Evolutionary conservation across 2,797 vertebrate species (phyloP), one percentile per base, ranked within the genome.

Genomic region (Hirundo rustica): DNA sequence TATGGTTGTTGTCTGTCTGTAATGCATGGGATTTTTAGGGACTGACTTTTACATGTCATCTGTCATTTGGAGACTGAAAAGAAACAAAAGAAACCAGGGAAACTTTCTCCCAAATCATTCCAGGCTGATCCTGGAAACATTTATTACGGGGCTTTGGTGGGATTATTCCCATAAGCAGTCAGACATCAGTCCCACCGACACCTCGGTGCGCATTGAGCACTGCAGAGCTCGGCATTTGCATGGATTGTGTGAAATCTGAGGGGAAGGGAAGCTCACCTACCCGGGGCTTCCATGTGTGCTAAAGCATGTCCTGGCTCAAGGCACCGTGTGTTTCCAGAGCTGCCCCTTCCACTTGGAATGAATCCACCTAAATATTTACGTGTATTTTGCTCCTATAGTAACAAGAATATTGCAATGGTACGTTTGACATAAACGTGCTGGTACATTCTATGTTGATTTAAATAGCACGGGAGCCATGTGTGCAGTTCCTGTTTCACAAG

Each of bases 371-470:
- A 95, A 94, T 95, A 95, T 95, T 95, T 94, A 90, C 86, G 8
- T 26, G 55, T 47, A 36, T 93, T 95, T 95, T 89, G 95, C 92
- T 96, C 75, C 95, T 96, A 92, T 95, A 92, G 90, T 85, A 95
- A 97, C 95, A 62, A 27, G 88, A 61, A 80, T 62, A 85, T 40
- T 36, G 77, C 17, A 4, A 2, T 2, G 22, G 58, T 26, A 13
- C 34, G 60, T 23, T 68, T 77, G 71, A 11, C 51, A 15, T 29
- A 44, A 88, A 76, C 2, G 27, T 4, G 4, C 65, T 16, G 71
- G 16, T 72, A 13, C 40, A 83, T 23, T 27, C 81, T 3, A 1
- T 7, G 7, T 54, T 20, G 70, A 34, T 60, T 61, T 60, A 62
- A 88, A 47, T 16, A 23, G 27, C 58, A 29, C 8, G 15, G 73